phyloP scores from a whole-genome alignment of 2,797 vertebrate genomes.

The Aphelocoma californica region DNA sequence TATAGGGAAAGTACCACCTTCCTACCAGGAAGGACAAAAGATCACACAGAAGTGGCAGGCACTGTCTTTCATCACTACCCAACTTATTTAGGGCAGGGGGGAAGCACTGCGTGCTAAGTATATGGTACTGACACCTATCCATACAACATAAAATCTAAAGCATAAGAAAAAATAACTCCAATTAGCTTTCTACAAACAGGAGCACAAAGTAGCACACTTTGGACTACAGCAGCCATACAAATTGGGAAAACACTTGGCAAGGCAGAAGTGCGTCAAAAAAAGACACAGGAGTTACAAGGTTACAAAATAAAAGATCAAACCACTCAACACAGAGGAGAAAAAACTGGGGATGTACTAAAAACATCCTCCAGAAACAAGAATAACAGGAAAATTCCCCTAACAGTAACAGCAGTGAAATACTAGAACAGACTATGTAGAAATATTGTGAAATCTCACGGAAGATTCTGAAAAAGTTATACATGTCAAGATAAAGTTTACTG shows the following conservation, averaged over 20 bases:
- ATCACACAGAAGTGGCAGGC: neutral
- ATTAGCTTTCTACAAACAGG: neutral
- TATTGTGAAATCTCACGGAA: neutral
- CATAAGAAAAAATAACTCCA: neutral
- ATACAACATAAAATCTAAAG: neutral
- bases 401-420: neutral
- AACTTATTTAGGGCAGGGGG: neutral
- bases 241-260: neutral
- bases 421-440: neutral
- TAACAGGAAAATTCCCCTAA: neutral
- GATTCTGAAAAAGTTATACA: neutral
- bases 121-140: neutral
- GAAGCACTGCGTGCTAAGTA: neutral
- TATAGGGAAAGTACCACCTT: neutral
- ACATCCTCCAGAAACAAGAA: neutral
- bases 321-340: neutral
- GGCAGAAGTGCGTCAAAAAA: neutral
- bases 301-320: neutral
- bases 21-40: neutral
- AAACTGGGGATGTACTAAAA: neutral
- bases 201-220: neutral
- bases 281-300: rapidly evolving
- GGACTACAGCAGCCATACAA: neutral
- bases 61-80: neutral
- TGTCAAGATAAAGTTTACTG: neutral